phyloP scores from a whole-genome alignment of 2,888 invertebrate genomes.

The Seira ritae region DNA sequence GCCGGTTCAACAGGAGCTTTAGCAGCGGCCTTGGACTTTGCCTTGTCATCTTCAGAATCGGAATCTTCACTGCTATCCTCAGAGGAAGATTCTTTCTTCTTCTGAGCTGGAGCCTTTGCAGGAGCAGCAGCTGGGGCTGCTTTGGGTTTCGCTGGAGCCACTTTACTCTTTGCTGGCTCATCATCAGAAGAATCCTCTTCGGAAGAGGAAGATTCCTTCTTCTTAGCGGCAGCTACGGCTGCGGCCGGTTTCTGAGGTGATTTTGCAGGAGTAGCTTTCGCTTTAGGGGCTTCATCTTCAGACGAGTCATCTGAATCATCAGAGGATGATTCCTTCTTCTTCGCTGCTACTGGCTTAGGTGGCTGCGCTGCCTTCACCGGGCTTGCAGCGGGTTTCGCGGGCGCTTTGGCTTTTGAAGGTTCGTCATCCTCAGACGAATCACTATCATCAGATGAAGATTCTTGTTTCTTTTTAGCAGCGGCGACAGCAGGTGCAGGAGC shows the following conservation, averaged over 20 bases:
- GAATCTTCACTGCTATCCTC: conserved; percentile 43
- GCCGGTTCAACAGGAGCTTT: neutral
- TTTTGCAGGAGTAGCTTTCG: conserved; percentile 68
- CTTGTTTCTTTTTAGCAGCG: conserved; percentile 67
- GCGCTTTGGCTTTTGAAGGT: conserved; percentile 40
- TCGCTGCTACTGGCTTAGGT: conserved; percentile 64
- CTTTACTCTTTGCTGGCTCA: neutral
- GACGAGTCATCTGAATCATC: conserved; percentile 75
- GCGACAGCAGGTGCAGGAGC: conserved; percentile 32
- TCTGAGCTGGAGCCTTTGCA: conserved; percentile 58
- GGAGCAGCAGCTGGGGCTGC: neutral
- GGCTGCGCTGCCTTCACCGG: neutral
- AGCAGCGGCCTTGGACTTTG: conserved; percentile 24
- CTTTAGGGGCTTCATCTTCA: conserved; percentile 69
- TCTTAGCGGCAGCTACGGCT: conserved; percentile 24
- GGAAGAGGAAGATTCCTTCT: conserved; percentile 51
- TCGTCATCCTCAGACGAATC: conserved; percentile 43
- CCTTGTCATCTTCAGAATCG: conserved; percentile 47
- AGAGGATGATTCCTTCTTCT: conserved; percentile 73
- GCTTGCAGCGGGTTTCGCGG: conserved; percentile 11
- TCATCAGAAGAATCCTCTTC: conserved; percentile 42
- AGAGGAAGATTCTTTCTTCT: conserved; percentile 56
- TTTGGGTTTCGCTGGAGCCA: conserved; percentile 23
- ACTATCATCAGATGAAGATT: conserved; percentile 46
- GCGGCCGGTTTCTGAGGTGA: conserved; percentile 68